Evolutionary conservation across 2,797 vertebrate species (phyloP).

Genomic region (Nannoperca obscura): DNA sequence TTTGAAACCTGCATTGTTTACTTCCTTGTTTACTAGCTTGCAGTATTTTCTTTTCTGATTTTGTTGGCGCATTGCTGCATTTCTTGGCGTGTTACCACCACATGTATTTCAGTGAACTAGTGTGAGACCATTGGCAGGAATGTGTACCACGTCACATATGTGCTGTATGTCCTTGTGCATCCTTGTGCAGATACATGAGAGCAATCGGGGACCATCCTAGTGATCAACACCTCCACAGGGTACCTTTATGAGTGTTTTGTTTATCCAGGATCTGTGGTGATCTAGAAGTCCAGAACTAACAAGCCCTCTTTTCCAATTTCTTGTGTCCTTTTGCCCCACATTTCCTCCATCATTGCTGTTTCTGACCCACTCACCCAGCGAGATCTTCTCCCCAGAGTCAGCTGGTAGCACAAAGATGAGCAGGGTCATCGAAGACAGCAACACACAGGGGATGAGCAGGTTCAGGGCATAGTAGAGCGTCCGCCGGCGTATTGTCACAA

Average conservation of each 20-base stretch:
- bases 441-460: constrained; percentile 87
- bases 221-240: background rate
- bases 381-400: constrained; percentile 89
- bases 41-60: background rate
- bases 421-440: constrained; percentile 88
- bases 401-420: constrained; percentile 88
- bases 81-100: background rate
- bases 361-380: constrained; percentile 81
- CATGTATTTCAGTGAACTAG: background rate
- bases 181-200: background rate
- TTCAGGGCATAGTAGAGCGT: constrained; percentile 89
- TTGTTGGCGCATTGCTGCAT: background rate
- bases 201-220: background rate
- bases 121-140: background rate
- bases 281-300: background rate
- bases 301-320: background rate
- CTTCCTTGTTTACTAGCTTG: too few species aligned
- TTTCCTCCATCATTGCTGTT: background rate
- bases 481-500: constrained; percentile 85
- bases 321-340: background rate
- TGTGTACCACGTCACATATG: background rate
- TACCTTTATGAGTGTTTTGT: background rate
- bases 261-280: too few species aligned
- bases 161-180: background rate
- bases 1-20: background rate